These are phyloP conservation scores for Ennomos quercinarius DNA, from an alignment of 2,888 invertebrate species.

Conservation along the genomic window DNA sequence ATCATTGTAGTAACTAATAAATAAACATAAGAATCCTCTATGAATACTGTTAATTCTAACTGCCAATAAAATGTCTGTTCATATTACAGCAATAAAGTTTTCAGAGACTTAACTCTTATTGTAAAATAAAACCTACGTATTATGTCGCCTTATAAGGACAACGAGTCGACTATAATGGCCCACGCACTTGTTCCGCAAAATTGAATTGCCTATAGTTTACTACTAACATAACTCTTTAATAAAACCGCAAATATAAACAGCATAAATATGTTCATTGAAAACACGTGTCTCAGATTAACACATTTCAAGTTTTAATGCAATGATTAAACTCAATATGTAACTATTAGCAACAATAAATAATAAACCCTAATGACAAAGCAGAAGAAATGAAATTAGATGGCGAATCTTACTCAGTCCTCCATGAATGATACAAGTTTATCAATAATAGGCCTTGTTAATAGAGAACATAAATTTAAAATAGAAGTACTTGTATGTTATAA, in stretches of 20 bases:
- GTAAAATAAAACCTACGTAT: constrained; percentile 37
- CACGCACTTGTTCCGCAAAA: constrained; percentile 38
- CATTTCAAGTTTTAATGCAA: constrained; percentile 9
- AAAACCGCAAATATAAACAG: constrained; percentile 31
- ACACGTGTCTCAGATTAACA: constrained; percentile 31
- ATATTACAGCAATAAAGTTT: constrained; percentile 23
- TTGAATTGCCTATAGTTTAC: constrained; percentile 37
- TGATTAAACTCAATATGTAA: constrained; percentile 2
- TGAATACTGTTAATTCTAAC: neutral
- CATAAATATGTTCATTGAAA: constrained; percentile 18
- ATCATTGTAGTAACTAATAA: too few relatives aligned
- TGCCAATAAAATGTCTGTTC: constrained; percentile 23
- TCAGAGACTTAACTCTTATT: constrained; percentile 20
- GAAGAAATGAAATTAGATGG: constrained; percentile 3
- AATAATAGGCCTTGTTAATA: neutral
- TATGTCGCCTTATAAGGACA: constrained; percentile 23
- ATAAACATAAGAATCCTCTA: neutral
- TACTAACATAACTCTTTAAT: constrained; percentile 19
- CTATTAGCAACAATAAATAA: constrained; percentile 8
- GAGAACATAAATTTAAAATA: constrained; percentile 11
- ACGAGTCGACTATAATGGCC: constrained; percentile 29
- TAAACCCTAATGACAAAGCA: constrained; percentile 11
- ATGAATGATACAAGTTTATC: neutral
- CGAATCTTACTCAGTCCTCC: too few relatives aligned
- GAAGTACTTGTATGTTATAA: constrained; percentile 12